Evolutionary conservation across 1,140 invertebrate genomes (phyloP).

Genomic region (Drosophila teissieri): DNA sequence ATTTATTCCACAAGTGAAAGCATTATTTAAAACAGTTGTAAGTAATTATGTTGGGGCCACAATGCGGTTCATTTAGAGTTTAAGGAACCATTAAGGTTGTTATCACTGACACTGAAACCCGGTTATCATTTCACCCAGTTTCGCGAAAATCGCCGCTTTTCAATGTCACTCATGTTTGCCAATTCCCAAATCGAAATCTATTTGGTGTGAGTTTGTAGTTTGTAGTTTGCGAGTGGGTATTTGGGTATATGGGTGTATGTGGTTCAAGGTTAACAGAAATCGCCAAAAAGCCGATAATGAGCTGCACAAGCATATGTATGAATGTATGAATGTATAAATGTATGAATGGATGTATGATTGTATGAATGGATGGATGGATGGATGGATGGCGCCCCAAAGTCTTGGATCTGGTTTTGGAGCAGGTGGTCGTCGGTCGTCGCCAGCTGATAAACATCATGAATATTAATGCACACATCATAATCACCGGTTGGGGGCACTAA

Average conservation of each 20-base stretch:
- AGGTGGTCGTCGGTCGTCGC: conserved; percentile 12
- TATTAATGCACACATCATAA: conserved; percentile 66
- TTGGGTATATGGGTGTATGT: conserved; percentile 41
- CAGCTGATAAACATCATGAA: conserved; percentile 71
- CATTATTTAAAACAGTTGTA: too few relatives aligned
- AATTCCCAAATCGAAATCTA: conserved; percentile 34
- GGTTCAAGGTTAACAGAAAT: conserved; percentile 76
- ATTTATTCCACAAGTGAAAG: too few relatives aligned
- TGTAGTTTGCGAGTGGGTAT: conserved; percentile 11
- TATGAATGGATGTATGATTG: too few relatives aligned
- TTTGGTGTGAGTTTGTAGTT: conserved; percentile 15
- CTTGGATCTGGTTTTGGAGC: conserved; percentile 35
- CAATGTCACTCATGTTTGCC: conserved; percentile 53
- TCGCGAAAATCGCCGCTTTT: conserved; percentile 14
- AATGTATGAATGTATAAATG: too few relatives aligned
- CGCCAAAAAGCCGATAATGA: conserved; percentile 71
- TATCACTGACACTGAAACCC: conserved; percentile 5
- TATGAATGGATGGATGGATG: too few relatives aligned
- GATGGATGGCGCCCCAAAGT: conserved; percentile 25
- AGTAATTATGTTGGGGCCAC: too few relatives aligned
- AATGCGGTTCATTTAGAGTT: background rate
- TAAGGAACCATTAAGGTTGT: background rate
- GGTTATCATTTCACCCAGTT: conserved; percentile 17
- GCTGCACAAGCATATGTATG: conserved; percentile 53
- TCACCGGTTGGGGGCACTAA: conserved; percentile 36